Evolutionary conservation across 1,140 invertebrate species (phyloP), one percentile per base, ranked within the genome.

Genomic region (Muscidifurax raptorellus): DNA sequence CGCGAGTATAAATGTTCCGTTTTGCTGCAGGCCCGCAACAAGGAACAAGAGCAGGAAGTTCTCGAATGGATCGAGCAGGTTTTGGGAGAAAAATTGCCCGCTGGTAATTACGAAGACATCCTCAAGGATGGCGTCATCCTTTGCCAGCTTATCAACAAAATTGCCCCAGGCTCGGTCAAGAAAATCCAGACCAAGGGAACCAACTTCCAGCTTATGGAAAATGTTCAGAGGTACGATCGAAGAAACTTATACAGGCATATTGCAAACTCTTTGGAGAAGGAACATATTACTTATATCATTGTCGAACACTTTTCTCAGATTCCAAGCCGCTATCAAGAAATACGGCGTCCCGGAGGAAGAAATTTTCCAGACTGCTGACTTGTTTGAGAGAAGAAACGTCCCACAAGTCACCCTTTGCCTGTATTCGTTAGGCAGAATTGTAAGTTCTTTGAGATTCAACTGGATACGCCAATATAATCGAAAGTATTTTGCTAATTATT

Each of bases 181-280:
- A 99, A 99, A 93, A 99, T 99, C 85, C 98, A 99, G 92, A 95
- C 96, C 69, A 98, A 97, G 89, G 98, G 98, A 88, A 98, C 98
- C 32, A 99, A 99, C 88, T 99, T 99, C 93, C 98, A 99, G 88
- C 94, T 99, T 86, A 99, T 99, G 98, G 98, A 99, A 93, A 99
- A 99, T 91, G 97, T 99, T 89, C 97, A 98, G 92, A 96, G 97
- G 95, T 95, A 89, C n/a, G 52, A 18, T 7, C 5, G 15, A 15
- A 32, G 30, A 32, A 32, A 18, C 27, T 72, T 32, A 6, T 22
- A n/a, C n/a, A n/a, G 6, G 7, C 9, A 40, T 9, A 40, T 40
- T 40, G 6, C 10, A 40, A 40, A 40, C 36, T 40, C 36, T 40
- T 40, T 40, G 5, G 7, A 40, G 36, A 40, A 40, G 7, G 36